Conservation (phyloP, 2,888 invertebrate genomes). For the Tetanocera ferruginea region DNA sequence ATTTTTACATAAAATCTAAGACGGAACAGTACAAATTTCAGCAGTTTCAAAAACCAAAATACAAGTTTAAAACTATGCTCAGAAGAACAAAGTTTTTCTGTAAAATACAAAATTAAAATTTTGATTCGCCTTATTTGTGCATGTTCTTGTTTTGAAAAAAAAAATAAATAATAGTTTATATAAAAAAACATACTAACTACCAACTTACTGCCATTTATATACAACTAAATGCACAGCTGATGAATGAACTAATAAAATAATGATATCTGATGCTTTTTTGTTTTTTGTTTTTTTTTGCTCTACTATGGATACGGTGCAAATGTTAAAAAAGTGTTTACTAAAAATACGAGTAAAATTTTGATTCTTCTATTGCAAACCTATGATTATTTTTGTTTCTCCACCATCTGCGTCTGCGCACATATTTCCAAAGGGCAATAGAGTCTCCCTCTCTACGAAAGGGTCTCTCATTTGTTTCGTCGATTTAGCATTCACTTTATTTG, state of each 20-base stretch:
- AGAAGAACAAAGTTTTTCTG: too few relatives aligned
- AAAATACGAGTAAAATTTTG: conserved; percentile 19
- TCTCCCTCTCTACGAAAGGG: conserved; percentile 64
- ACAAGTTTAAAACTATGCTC: too few relatives aligned
- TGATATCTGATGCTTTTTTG: background rate
- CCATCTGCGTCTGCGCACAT: conserved; percentile 56
- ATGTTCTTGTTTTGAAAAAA: too few relatives aligned
- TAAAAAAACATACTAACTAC: too few relatives aligned
- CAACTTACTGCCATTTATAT: too few relatives aligned
- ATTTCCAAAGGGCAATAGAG: conserved; percentile 54
- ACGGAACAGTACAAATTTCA: too few relatives aligned
- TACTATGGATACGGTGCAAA: conserved; percentile 35
- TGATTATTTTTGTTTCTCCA: conserved; percentile 71
- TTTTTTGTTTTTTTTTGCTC: background rate
- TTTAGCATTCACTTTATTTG: conserved; percentile 55
- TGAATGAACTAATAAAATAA: background rate
- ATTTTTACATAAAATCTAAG: too few relatives aligned
- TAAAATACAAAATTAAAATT: too few relatives aligned
- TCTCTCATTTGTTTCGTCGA: conserved; percentile 57
- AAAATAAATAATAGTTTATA: too few relatives aligned
- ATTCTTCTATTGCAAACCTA: conserved; percentile 69
- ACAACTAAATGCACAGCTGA: too few relatives aligned
- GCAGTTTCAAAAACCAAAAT: too few relatives aligned
- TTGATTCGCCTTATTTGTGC: too few relatives aligned
- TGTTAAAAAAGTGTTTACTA: conserved; percentile 19